phyloP scores from a whole-genome alignment of 2,113 vertebrate species.

The Speoplatyrhinus poulsoni region DNA sequence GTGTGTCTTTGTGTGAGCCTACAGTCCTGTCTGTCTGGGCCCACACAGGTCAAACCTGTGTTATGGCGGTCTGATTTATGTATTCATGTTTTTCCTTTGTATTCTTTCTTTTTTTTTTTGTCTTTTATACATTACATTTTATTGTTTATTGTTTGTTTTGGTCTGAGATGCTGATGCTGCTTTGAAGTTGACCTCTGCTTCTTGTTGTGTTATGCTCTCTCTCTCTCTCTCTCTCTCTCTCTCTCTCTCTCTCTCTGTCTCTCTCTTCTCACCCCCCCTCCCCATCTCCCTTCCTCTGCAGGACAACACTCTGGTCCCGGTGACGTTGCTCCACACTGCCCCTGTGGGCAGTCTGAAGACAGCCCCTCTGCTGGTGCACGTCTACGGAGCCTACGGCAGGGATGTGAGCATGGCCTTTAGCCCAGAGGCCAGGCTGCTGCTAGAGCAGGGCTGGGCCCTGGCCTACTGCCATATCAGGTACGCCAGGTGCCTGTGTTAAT shows the following conservation, averaged over 20 bases:
- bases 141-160: no score
- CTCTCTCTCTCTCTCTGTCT: no score
- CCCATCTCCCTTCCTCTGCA: conserved; percentile 43
- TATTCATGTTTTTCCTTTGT: no score
- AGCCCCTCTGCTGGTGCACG: conserved; percentile 88
- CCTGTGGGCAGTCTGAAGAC: conserved; percentile 71
- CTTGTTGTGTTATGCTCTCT: no score
- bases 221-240: no score
- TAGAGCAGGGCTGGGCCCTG: conserved; percentile 91
- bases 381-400: conserved; percentile 94
- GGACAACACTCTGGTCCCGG: conserved; percentile 88
- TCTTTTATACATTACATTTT: no score
- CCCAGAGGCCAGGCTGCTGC: conserved; percentile 85
- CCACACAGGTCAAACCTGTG: neutral
- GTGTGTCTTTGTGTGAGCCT: neutral
- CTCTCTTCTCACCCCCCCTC: neutral
- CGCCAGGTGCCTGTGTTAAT: neutral
- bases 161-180: no score
- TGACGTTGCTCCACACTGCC: conserved; percentile 86
- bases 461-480: conserved; percentile 97
- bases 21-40: neutral
- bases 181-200: no score
- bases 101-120: no score
- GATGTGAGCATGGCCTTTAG: conserved; percentile 91
- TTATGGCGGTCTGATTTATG: no score